Percentiles rank a stretch among this genome's conserved stretches.
These are phyloP conservation scores for Pseudococcus longispinus DNA, from an alignment of 2,888 invertebrate genomes.

Conservation along the genomic window DNA sequence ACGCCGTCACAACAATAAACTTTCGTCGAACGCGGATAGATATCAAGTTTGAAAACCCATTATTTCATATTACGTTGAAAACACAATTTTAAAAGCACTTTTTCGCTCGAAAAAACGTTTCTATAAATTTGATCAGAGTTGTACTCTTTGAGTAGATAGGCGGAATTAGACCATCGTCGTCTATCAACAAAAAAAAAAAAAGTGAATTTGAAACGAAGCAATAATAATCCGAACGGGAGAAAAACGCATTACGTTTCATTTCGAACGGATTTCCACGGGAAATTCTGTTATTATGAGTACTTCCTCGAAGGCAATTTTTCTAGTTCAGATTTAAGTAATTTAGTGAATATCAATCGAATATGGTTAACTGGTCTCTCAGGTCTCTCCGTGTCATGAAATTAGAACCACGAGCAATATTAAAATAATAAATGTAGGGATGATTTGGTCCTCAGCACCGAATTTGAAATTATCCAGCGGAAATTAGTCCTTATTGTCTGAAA, in stretches of 20 bases:
- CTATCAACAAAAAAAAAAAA: conserved; percentile 22
- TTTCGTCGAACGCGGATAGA: background rate
- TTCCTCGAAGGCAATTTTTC: background rate
- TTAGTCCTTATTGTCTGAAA: no score
- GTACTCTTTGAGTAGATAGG: background rate
- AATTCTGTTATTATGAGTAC: background rate
- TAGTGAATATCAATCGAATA: background rate
- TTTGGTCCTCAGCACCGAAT: no score
- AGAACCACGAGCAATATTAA: no score
- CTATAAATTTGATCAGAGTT: conserved; percentile 15
- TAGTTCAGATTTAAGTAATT: background rate
- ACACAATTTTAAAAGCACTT: conserved; percentile 25
- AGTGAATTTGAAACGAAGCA: conserved; percentile 32
- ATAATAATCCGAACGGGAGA: conserved; percentile 15
- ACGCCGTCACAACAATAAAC: background rate
- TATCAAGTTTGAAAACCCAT: conserved; percentile 6
- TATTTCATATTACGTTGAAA: conserved; percentile 21
- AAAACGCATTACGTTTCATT: background rate
- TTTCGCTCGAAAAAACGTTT: conserved; percentile 19
- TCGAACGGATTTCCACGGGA: conserved; percentile 16
- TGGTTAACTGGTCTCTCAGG: background rate
- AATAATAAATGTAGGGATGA: no score
- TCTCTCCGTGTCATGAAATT: background rate
- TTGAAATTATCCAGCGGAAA: no score
- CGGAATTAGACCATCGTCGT: conserved; percentile 29